Evolutionary conservation across 2,888 invertebrate genomes (phyloP).

Genomic region (Pollenia griseotomentosa): DNA sequence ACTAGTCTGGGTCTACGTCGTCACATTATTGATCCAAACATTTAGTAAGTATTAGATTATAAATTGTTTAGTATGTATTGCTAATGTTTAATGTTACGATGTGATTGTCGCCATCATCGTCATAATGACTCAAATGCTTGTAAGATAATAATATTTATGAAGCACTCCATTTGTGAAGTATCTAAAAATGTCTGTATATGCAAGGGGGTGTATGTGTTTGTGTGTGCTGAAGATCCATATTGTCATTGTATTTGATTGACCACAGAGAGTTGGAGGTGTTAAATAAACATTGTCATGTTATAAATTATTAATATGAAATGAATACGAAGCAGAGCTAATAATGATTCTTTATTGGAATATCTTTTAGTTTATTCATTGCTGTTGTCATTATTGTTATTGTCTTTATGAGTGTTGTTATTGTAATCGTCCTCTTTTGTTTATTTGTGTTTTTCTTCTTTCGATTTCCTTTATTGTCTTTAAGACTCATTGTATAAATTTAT

Average conservation of each 20-base stretch:
- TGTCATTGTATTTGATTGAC: conserved; percentile 19
- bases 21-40: conserved; percentile 20
- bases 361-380: conserved; percentile 39
- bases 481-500: conserved; percentile 21
- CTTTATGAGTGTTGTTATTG: conserved; percentile 8
- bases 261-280: conserved; percentile 23
- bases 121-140: conserved; percentile 13
- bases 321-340: conserved; percentile 8
- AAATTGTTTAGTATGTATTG: not conserved
- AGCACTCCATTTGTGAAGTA: conserved; percentile 1
- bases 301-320: conserved; percentile 24
- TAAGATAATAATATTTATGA: conserved; percentile 22
- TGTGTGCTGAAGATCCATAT: not conserved
- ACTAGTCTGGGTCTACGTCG: not conserved
- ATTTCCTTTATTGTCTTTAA: conserved; percentile 31
- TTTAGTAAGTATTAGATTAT: conserved; percentile 16
- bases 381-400: not conserved
- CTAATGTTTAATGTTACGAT: no score
- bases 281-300: conserved; percentile 47
- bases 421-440: not conserved
- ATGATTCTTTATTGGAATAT: conserved; percentile 38
- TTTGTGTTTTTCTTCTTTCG: conserved; percentile 19
- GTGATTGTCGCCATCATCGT: not conserved
- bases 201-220: not conserved
- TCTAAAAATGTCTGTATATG: not conserved